Percentiles rank a stretch among this genome's conserved stretches.
Conservation (phyloP, 2,888 invertebrate genomes). For the Thalpophila matura region DNA sequence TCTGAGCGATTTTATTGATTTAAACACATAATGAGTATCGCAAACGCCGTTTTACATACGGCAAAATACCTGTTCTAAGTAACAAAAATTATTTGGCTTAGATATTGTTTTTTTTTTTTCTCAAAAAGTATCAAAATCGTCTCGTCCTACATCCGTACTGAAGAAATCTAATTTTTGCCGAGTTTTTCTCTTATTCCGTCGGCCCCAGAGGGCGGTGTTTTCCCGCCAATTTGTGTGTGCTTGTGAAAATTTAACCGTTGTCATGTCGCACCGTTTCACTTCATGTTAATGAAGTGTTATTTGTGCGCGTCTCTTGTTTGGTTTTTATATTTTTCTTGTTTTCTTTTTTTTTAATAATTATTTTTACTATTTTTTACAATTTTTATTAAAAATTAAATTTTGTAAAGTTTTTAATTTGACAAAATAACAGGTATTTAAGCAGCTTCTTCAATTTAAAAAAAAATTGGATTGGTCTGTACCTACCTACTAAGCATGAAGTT, state of each 20-base stretch:
- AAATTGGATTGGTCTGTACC: no score
- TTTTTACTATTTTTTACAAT: not conserved
- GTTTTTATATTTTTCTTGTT: slow-evolving; percentile 28
- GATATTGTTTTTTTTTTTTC: no score
- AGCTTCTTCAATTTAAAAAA: no score
- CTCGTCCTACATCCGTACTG: slow-evolving; percentile 61
- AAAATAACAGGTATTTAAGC: no score
- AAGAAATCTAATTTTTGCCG: slow-evolving; percentile 89
- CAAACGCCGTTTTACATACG: not conserved
- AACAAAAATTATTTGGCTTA: no score
- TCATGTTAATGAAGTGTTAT: slow-evolving; percentile 69
- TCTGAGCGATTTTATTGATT: no score
- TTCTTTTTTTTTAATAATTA: slow-evolving; percentile 1
- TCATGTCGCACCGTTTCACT: slow-evolving; percentile 75
- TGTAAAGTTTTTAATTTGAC: no score
- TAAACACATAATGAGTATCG: not conserved
- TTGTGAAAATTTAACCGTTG: slow-evolving; percentile 84
- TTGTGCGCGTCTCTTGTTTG: slow-evolving; percentile 43
- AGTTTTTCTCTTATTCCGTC: slow-evolving; percentile 86
- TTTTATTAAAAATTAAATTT: not conserved
- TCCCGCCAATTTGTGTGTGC: slow-evolving; percentile 88
- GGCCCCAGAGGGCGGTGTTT: slow-evolving; percentile 77
- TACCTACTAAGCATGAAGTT: not conserved
- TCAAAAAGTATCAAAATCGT: slow-evolving; percentile 76
- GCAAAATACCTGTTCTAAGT: no score